These are phyloP conservation scores for Grallaria varia DNA, from an alignment of 2,113 vertebrate species.

Conservation along the genomic window DNA sequence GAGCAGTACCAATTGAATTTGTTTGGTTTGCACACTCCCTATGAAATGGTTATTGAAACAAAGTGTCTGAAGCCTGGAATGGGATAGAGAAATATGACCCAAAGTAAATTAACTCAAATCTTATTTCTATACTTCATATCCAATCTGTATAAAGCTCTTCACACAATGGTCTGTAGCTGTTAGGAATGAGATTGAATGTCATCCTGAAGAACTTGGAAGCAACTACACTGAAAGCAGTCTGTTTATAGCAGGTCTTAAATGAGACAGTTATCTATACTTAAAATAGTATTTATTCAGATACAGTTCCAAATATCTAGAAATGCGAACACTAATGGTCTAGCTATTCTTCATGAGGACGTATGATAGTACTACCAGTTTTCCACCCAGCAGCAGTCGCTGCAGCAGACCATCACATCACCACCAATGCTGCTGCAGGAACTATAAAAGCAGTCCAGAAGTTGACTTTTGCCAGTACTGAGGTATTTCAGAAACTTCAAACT, in stretches of 20 bases:
- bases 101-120: background rate
- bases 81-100: background rate
- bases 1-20: background rate
- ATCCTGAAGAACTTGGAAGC: background rate
- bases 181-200: background rate
- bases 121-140: background rate
- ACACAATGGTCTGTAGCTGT: background rate
- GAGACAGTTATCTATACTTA: background rate
- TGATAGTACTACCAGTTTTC: fast-evolving
- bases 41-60: background rate
- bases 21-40: background rate
- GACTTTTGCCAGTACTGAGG: background rate
- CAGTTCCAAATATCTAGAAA: background rate
- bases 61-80: background rate
- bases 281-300: background rate
- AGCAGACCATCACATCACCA: background rate
- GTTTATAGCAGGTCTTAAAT: background rate
- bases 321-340: background rate
- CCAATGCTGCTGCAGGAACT: background rate
- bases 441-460: background rate
- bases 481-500: background rate
- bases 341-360: background rate
- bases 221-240: background rate
- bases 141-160: background rate
- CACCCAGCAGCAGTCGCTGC: fast-evolving